A percentile compares a stretch with the other conserved stretches of the same genome.
These are phyloP conservation scores for Epizoanthus scotinus DNA, from an alignment of 92 coral and sea anemone genomes.

Conservation along the genomic window DNA sequence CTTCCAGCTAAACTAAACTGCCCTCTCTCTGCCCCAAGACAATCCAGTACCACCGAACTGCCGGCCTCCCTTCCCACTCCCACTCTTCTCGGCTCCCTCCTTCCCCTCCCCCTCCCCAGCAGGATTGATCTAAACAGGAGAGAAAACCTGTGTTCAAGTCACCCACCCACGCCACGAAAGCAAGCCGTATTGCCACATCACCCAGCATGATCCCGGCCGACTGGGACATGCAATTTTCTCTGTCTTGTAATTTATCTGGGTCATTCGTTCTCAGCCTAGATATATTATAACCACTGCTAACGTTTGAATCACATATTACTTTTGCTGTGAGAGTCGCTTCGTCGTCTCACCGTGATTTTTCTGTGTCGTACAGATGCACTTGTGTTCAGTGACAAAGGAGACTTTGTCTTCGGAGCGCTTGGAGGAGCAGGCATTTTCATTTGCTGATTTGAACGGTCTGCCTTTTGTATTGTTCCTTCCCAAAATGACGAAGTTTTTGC, in stretches of 20 bases:
- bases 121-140: no score
- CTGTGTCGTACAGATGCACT: constrained; percentile 13
- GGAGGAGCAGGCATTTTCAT: constrained; percentile 30
- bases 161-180: no score
- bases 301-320: constrained; percentile 31
- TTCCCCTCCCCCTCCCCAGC: no score
- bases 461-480: background rate
- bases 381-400: constrained; percentile 30
- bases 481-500: background rate
- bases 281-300: background rate
- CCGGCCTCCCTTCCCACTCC: no score
- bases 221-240: background rate
- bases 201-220: no score
- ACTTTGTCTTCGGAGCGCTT: constrained; percentile 13
- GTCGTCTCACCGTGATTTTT: constrained; percentile 19
- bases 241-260: background rate
- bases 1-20: no score
- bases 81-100: no score
- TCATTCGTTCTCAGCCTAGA: background rate
- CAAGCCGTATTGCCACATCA: no score
- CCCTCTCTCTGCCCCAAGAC: no score
- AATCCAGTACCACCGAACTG: no score
- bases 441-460: constrained; percentile 10
- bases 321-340: constrained; percentile 18
- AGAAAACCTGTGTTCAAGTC: no score